phyloP scores from a whole-genome alignment of 2,888 invertebrate genomes.

The Andrena flavipes region DNA sequence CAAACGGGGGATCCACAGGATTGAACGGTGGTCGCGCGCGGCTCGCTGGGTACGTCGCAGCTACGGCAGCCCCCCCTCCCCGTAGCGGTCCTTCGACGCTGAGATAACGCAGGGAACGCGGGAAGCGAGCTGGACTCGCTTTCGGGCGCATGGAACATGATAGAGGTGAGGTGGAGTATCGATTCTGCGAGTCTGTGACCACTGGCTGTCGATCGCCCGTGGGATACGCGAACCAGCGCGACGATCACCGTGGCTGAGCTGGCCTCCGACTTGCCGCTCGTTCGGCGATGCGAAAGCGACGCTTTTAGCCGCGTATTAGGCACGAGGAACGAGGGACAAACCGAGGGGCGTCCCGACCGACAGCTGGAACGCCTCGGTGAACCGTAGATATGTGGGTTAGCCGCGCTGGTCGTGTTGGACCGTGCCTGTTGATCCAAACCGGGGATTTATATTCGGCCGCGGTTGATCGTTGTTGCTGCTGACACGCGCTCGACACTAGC shows the following conservation, averaged over 20 bases:
- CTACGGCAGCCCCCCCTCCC: not conserved
- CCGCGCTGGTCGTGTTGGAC: slow-evolving; percentile 6
- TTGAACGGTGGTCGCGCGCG: not conserved
- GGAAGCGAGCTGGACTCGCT: slow-evolving; percentile 84
- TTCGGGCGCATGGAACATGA: slow-evolving; percentile 84
- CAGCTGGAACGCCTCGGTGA: slow-evolving; percentile 24
- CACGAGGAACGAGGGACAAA: slow-evolving; percentile 1
- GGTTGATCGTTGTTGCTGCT: slow-evolving; percentile 24
- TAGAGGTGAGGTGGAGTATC: slow-evolving; percentile 81
- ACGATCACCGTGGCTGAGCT: not conserved
- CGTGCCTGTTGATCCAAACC: slow-evolving; percentile 51
- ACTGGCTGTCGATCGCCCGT: slow-evolving; percentile 37
- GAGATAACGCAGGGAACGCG: slow-evolving; percentile 63
- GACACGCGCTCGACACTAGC: slow-evolving; percentile 30
- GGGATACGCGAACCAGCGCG: slow-evolving; percentile 16
- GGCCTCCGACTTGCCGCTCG: not conserved
- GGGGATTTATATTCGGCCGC: slow-evolving; percentile 45
- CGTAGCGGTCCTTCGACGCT: slow-evolving; percentile 51
- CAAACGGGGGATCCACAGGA: not conserved
- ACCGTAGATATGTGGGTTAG: slow-evolving; percentile 32
- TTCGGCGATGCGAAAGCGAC: slow-evolving; percentile 20
- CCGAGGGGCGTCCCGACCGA: slow-evolving; percentile 1
- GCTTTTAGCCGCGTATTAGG: slow-evolving; percentile 19
- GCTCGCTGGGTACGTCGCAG: not conserved
- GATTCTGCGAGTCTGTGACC: slow-evolving; percentile 30